These are phyloP conservation scores for Silurus aristotelis DNA, from an alignment of 2,797 vertebrate species.

Conservation along the genomic window DNA sequence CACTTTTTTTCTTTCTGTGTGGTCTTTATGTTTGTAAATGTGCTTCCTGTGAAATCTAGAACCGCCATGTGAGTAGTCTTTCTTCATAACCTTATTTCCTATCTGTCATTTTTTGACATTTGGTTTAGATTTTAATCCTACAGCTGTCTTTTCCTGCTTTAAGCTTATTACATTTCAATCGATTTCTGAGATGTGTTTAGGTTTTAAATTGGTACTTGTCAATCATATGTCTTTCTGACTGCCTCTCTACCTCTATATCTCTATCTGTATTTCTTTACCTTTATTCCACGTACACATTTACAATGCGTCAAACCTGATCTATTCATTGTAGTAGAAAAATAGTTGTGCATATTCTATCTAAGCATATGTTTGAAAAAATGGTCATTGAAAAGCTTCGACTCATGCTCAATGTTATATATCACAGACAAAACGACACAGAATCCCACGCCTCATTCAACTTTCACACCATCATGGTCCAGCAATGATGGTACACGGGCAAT, in stretches of 20 bases:
- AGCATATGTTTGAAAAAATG: not conserved
- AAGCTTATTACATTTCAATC: not conserved
- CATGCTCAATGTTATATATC: slow-evolving; percentile 2
- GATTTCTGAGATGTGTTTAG: not conserved
- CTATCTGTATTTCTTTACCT: not conserved
- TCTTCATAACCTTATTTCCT: not conserved
- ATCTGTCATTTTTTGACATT: not conserved
- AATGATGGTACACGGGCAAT: not conserved
- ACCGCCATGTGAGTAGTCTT: slow-evolving; percentile 1
- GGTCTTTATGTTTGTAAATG: not conserved
- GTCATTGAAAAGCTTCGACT: not conserved
- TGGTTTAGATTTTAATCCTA: not conserved
- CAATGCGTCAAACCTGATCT: not conserved
- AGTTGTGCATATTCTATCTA: not conserved
- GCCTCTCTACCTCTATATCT: too few relatives aligned
- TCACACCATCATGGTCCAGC: not conserved
- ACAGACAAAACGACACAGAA: not conserved
- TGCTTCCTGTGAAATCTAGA: slow-evolving; percentile 5
- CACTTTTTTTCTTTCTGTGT: not conserved
- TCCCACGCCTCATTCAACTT: not conserved
- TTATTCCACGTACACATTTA: not conserved
- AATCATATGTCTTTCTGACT: not conserved
- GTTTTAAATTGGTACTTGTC: not conserved
- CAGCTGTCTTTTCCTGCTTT: not conserved
- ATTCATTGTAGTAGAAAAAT: too few relatives aligned